A percentile compares a stretch with the other conserved stretches of the same genome.
phyloP scores from a whole-genome alignment of 2,113 vertebrate species.

The Plotosus lineatus region DNA sequence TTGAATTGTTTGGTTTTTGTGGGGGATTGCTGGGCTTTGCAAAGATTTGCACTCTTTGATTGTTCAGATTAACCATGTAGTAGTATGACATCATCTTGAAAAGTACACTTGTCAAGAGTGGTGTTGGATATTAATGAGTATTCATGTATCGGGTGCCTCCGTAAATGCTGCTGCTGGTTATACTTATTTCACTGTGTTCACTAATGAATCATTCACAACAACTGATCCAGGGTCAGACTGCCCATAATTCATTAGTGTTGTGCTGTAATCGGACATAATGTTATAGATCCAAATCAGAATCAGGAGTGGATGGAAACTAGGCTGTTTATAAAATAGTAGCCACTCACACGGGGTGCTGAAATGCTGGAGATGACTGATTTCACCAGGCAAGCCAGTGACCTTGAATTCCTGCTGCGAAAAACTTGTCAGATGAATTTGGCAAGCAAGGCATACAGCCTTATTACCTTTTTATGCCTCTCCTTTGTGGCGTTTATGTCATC shows the following conservation, averaged over 20 bases:
- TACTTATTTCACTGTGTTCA: not conserved
- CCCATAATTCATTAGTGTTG: not conserved
- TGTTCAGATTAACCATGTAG: too few species aligned
- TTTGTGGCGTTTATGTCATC: conserved; percentile 88
- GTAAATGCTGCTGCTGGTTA: too few species aligned
- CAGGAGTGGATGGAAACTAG: not conserved
- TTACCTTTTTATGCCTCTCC: conserved; percentile 91
- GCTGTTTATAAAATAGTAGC: not conserved
- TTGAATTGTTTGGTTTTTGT: too few species aligned
- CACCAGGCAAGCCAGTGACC: not conserved
- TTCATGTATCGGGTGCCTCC: too few species aligned
- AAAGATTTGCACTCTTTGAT: too few species aligned
- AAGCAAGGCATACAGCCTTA: not conserved
- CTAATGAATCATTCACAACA: not conserved
- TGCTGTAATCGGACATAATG: not conserved
- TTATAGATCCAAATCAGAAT: not conserved
- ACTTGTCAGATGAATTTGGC: not conserved
- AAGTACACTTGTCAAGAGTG: too few species aligned
- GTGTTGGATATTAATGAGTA: too few species aligned
- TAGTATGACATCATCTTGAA: too few species aligned
- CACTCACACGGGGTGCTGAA: not conserved
- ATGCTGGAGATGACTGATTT: not conserved
- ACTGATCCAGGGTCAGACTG: not conserved
- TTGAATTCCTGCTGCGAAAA: not conserved
- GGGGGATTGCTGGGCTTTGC: too few species aligned